These are phyloP conservation scores for Rhinichthys osculus DNA, from an alignment of 2,797 vertebrate genomes.

Conservation along the genomic window DNA sequence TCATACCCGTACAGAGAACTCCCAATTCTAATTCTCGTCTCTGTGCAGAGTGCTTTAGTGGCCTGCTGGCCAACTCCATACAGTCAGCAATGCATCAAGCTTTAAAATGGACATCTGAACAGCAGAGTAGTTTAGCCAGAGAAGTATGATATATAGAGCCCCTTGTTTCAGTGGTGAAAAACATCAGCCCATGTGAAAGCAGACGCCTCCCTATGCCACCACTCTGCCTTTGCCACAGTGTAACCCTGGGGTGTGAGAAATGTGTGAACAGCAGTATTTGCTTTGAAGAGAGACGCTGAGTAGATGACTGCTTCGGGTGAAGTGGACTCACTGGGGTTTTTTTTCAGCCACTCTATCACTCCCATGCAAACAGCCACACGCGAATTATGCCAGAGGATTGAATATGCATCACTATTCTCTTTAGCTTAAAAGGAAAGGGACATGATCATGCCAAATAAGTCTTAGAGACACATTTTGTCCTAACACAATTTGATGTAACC, in stretches of 20 bases:
- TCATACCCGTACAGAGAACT: slow-evolving; percentile 65
- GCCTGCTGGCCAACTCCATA: slow-evolving; percentile 75
- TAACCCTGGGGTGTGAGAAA: slow-evolving; percentile 28
- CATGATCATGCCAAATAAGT: slow-evolving; percentile 24
- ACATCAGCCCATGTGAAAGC: slow-evolving; percentile 50
- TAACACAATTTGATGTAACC: slow-evolving; percentile 16
- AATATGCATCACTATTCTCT: slow-evolving; percentile 45
- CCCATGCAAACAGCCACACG: slow-evolving; percentile 35
- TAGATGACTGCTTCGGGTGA: slow-evolving; percentile 29
- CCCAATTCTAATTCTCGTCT: slow-evolving; percentile 75
- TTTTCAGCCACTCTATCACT: slow-evolving; percentile 33
- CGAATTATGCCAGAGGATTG: slow-evolving; percentile 13
- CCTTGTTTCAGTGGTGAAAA: slow-evolving; percentile 62
- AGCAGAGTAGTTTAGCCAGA: slow-evolving; percentile 70
- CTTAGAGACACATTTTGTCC: slow-evolving; percentile 17
- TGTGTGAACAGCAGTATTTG: slow-evolving; percentile 37
- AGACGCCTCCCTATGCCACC: slow-evolving; percentile 38
- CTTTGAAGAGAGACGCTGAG: slow-evolving; percentile 52
- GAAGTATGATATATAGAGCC: slow-evolving; percentile 71
- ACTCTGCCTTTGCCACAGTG: slow-evolving; percentile 40
- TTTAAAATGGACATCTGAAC: slow-evolving; percentile 77
- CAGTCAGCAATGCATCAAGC: slow-evolving; percentile 74
- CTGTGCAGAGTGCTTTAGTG: slow-evolving; percentile 78
- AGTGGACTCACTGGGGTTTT: not conserved
- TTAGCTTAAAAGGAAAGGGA: slow-evolving; percentile 39